phyloP scores from a whole-genome alignment of 64 coral and sea anemone genomes.

The Cladopsammia gracilis region DNA sequence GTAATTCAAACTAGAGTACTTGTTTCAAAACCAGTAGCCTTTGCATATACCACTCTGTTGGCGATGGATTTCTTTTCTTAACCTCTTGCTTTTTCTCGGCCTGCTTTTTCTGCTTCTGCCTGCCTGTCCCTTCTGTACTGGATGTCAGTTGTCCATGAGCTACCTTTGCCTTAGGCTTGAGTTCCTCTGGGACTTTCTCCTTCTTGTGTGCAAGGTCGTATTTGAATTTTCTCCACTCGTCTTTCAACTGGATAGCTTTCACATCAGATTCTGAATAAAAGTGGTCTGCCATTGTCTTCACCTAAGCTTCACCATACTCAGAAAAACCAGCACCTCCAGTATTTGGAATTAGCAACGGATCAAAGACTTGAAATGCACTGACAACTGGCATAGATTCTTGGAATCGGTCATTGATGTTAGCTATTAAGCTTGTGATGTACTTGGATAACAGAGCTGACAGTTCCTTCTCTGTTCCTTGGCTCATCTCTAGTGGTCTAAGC shows the following conservation, averaged over 20 bases:
- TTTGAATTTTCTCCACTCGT: constrained; percentile 12
- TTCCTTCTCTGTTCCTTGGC: background rate
- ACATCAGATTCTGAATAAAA: constrained; percentile 6
- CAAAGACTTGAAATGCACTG: constrained; percentile 1
- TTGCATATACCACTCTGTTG: constrained; percentile 6
- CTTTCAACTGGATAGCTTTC: background rate
- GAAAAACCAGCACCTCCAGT: background rate
- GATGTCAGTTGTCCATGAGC: background rate
- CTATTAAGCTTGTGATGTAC: background rate
- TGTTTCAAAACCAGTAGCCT: background rate
- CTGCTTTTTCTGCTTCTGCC: background rate
- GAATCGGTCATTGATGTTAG: background rate
- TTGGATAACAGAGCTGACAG: background rate
- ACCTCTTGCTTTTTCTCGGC: background rate
- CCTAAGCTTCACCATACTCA: background rate
- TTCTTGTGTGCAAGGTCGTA: background rate
- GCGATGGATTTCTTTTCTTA: background rate
- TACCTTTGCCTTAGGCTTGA: background rate
- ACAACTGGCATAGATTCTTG: background rate
- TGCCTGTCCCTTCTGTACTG: no score
- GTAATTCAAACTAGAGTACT: background rate
- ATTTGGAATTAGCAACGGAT: background rate
- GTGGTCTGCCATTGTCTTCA: background rate
- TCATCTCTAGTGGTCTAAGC: background rate
- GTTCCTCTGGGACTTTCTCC: background rate